These are phyloP conservation scores for Netelia virgata DNA, from an alignment of 2,888 invertebrate species.

Conservation along the genomic window DNA sequence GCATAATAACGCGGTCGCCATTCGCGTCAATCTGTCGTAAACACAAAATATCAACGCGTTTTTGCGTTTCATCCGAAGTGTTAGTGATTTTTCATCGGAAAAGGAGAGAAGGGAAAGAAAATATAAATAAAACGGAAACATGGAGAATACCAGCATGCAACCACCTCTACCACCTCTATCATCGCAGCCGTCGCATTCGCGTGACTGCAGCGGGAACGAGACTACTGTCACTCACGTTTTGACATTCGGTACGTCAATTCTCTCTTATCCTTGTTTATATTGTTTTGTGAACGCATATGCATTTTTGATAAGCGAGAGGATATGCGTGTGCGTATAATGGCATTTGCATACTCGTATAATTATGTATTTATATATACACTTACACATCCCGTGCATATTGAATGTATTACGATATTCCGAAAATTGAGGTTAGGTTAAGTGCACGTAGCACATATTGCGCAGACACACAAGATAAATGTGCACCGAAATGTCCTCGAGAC, in stretches of 20 bases:
- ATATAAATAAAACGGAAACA: slow-evolving; percentile 67
- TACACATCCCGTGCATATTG: background rate
- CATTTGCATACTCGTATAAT: background rate
- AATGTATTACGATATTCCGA: background rate
- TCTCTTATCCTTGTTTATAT: slow-evolving; percentile 2
- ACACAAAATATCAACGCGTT: background rate
- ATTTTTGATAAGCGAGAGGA: background rate
- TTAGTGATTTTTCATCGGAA: slow-evolving; percentile 8
- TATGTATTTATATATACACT: background rate
- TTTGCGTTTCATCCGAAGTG: slow-evolving; percentile 30
- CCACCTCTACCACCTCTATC: slow-evolving; percentile 64
- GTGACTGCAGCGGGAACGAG: slow-evolving; percentile 69
- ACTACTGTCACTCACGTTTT: slow-evolving; percentile 87
- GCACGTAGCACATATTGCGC: background rate
- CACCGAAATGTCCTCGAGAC: background rate
- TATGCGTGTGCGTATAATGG: background rate
- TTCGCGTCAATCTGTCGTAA: background rate
- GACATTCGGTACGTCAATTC: slow-evolving; percentile 85
- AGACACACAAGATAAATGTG: background rate
- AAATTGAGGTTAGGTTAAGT: slow-evolving; percentile 34
- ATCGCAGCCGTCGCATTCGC: slow-evolving; percentile 67
- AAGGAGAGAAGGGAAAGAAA: background rate
- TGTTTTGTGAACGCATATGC: background rate
- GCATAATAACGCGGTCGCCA: background rate
- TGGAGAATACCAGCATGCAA: slow-evolving; percentile 79